A percentile compares a stretch with the other conserved stretches of the same genome.
Evolutionary conservation across 2,888 invertebrate species (phyloP).

Genomic region (Oscheius sp.): DNA sequence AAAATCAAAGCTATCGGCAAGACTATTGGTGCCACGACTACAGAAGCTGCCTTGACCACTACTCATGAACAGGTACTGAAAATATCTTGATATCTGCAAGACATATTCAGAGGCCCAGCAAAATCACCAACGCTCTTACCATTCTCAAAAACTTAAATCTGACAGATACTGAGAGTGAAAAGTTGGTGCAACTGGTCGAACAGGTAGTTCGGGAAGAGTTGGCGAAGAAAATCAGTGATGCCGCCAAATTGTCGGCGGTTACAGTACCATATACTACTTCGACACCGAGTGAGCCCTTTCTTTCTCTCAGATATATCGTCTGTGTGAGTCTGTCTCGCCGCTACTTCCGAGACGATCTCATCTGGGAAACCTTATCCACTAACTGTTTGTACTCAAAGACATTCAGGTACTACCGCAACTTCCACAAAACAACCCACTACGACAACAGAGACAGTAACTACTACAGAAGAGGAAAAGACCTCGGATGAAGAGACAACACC

Average conservation of each 20-base stretch:
- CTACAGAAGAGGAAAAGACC: background rate
- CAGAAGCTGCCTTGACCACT: background rate
- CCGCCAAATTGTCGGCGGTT: background rate
- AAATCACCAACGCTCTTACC: constrained; percentile 24
- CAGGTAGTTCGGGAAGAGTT: constrained; percentile 47
- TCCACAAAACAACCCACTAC: background rate
- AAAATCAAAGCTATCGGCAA: constrained; percentile 27
- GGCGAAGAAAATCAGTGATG: constrained; percentile 36
- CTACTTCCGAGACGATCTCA: too few relatives aligned
- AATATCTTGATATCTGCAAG: background rate
- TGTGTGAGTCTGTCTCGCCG: background rate
- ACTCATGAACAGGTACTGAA: background rate
- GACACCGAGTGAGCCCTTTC: background rate
- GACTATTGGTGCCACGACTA: background rate
- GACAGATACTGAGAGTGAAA: constrained; percentile 45
- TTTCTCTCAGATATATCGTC: background rate
- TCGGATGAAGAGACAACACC: constrained; percentile 1
- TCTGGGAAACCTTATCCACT: too few relatives aligned
- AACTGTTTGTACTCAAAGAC: too few relatives aligned
- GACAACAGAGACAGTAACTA: too few relatives aligned
- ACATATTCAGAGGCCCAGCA: background rate
- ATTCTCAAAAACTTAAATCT: constrained; percentile 51
- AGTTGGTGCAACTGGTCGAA: constrained; percentile 49
- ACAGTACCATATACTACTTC: background rate
- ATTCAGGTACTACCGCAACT: background rate